A percentile compares a stretch with the other conserved stretches of the same genome.
phyloP scores from a whole-genome alignment of 2,888 invertebrate species.

The Dryococelus australis region DNA sequence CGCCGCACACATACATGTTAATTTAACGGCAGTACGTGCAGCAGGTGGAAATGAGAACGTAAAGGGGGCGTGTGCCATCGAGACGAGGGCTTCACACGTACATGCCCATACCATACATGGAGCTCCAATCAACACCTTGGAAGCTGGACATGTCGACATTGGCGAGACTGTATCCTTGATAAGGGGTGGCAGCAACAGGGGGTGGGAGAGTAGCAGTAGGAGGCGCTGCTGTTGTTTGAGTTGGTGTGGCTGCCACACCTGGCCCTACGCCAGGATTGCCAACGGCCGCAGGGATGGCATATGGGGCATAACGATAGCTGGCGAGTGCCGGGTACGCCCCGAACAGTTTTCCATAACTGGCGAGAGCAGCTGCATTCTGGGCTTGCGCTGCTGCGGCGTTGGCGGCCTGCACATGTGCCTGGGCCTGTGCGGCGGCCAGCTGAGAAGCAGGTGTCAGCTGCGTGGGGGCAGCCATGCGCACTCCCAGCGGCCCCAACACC shows the following conservation, averaged over 20 bases:
- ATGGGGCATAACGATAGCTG: slow-evolving; percentile 69
- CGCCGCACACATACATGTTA: not conserved
- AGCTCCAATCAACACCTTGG: slow-evolving; percentile 90
- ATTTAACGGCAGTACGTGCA: not conserved
- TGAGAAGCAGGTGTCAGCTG: slow-evolving; percentile 65
- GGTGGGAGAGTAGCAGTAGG: slow-evolving; percentile 68
- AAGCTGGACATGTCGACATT: slow-evolving; percentile 93
- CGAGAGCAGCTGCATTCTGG: slow-evolving; percentile 68
- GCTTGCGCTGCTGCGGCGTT: slow-evolving; percentile 65
- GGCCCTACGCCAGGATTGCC: slow-evolving; percentile 61
- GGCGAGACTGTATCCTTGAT: slow-evolving; percentile 81
- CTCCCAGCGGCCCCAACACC: slow-evolving; percentile 65
- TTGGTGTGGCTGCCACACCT: slow-evolving; percentile 58
- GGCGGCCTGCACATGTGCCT: slow-evolving; percentile 57
- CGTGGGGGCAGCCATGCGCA: slow-evolving; percentile 70
- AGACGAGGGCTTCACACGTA: slow-evolving; percentile 74
- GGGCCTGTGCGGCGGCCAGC: slow-evolving; percentile 59
- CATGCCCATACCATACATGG: slow-evolving; percentile 93
- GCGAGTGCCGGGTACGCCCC: slow-evolving; percentile 67
- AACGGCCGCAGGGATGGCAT: slow-evolving; percentile 64
- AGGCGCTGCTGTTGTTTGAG: slow-evolving; percentile 61
- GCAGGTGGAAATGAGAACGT: not conserved
- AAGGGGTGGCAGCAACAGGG: slow-evolving; percentile 65
- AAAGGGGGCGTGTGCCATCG: not conserved
- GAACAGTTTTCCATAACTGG: slow-evolving; percentile 72